Percentiles rank a stretch among this genome's conserved stretches.
Conservation (phyloP, 2,113 vertebrate genomes). For the Antigone vipio region DNA sequence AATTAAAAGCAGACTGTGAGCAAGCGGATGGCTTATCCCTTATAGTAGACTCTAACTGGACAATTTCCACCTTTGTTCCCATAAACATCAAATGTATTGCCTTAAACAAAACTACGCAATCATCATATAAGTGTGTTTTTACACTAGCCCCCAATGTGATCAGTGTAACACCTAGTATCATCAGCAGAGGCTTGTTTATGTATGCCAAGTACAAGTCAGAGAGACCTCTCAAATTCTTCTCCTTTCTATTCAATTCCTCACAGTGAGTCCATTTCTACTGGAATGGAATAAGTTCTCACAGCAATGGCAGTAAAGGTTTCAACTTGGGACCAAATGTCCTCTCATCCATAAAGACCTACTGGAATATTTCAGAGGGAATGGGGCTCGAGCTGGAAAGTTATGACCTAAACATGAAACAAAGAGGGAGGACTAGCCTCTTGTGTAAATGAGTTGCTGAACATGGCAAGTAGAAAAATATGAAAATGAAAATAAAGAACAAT, state of each 20-base stretch:
- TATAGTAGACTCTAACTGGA: neutral
- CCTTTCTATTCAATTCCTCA: neutral
- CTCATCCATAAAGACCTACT: neutral
- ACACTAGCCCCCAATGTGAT: neutral
- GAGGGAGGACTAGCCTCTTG: neutral
- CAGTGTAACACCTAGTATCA: neutral
- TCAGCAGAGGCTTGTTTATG: neutral
- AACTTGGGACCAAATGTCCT: neutral
- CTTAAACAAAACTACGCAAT: neutral
- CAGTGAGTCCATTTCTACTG: neutral
- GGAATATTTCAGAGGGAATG: neutral
- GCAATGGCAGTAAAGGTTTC: neutral
- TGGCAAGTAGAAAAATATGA: neutral
- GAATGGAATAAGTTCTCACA: neutral
- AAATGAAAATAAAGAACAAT: neutral
- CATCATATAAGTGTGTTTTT: neutral
- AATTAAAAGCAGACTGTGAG: neutral
- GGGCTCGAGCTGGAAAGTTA: neutral
- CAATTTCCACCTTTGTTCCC: neutral
- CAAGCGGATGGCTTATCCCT: neutral
- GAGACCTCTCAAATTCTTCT: neutral
- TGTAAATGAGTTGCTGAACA: neutral
- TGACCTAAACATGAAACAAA: neutral
- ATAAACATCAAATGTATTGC: neutral
- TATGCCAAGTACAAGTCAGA: neutral